Evolutionary conservation across 1,140 invertebrate species (phyloP).

Genomic region (Hycleus cichorii): DNA sequence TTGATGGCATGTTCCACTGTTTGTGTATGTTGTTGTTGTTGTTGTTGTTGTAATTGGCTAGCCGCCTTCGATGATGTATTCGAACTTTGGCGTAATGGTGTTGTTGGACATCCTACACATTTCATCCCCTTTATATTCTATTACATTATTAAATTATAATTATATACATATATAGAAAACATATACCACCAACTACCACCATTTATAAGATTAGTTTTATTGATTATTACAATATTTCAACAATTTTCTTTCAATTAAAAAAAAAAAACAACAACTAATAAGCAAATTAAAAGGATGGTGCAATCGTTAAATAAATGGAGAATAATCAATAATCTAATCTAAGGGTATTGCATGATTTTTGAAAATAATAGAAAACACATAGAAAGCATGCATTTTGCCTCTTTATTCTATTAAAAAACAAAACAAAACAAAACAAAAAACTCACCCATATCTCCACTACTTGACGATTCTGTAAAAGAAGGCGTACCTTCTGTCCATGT

Average conservation of each 20-base stretch:
- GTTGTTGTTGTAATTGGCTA: conserved; percentile 22
- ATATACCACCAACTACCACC: not conserved
- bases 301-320: conserved; percentile 8
- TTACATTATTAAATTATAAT: not conserved
- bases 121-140: conserved; percentile 12
- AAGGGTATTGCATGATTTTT: conserved; percentile 1
- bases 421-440: conserved; percentile 6
- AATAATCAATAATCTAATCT: conserved; percentile 32
- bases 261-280: conserved; percentile 2
- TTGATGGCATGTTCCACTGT: conserved; percentile 64
- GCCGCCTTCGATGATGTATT: conserved; percentile 22
- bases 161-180: not conserved
- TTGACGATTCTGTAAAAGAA: conserved; percentile 92
- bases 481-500: conserved; percentile 98
- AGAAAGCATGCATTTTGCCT: not conserved
- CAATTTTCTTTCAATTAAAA: conserved; percentile 3
- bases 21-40: conserved; percentile 45
- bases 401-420: too few species aligned
- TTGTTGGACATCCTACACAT: conserved; percentile 50
- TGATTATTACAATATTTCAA: conserved; percentile 31
- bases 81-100: conserved; percentile 42
- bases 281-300: conserved; percentile 1
- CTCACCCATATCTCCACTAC: conserved; percentile 82
- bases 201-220: conserved; percentile 22
- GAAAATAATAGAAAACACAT: not conserved